These are phyloP conservation scores for Acromyrmex heyeri DNA, from an alignment of 1,140 invertebrate species.

Conservation along the genomic window DNA sequence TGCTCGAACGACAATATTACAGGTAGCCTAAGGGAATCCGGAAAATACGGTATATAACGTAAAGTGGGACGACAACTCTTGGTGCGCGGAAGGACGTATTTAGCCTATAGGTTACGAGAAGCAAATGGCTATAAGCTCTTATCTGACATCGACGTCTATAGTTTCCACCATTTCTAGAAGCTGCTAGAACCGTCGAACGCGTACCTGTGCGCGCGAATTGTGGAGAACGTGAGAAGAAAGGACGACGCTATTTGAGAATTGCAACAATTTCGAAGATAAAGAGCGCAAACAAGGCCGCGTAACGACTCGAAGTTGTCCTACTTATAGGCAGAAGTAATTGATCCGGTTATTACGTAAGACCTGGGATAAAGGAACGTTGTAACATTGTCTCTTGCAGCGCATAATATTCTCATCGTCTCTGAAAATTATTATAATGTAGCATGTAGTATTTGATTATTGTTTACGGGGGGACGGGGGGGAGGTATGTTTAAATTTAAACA, in stretches of 20 bases:
- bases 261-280: conserved; percentile 56
- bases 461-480: neutral
- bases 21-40: neutral
- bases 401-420: conserved; percentile 13
- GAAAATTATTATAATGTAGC: neutral
- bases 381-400: conserved; percentile 32
- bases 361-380: conserved; percentile 24
- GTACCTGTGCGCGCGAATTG: neutral
- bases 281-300: conserved; percentile 49
- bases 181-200: conserved; percentile 8
- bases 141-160: conserved; percentile 48
- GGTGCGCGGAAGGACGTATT: conserved; percentile 61
- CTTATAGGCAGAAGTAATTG: conserved; percentile 54
- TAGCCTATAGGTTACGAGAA: conserved; percentile 55
- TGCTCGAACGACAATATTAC: neutral
- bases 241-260: conserved; percentile 26
- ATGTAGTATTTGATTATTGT: neutral
- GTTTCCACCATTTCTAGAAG: conserved; percentile 60
- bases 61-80: conserved; percentile 64
- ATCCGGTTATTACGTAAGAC: conserved; percentile 45
- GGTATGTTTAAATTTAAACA: neutral
- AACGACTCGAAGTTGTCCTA: conserved; percentile 39
- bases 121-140: conserved; percentile 38
- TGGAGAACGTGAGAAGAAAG: conserved; percentile 1
- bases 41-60: conserved; percentile 18